A percentile compares a stretch with the other conserved stretches of the same genome.
These are phyloP conservation scores for Nycticorax nycticorax DNA, from an alignment of 2,113 vertebrate genomes.

Conservation along the genomic window DNA sequence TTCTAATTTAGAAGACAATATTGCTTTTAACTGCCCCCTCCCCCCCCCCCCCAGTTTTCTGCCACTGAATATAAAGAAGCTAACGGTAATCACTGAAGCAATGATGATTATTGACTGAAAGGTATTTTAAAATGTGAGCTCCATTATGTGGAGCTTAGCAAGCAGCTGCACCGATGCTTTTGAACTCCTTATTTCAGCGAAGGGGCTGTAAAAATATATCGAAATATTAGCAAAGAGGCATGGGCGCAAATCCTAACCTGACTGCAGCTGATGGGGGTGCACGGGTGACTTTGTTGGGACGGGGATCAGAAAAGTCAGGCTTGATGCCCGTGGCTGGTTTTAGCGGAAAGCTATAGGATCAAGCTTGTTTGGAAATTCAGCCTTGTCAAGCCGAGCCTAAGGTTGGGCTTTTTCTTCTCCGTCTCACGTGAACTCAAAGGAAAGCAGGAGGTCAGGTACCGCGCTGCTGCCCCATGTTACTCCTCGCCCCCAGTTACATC, in stretches of 20 bases:
- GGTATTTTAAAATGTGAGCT: constrained; percentile 62
- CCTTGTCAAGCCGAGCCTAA: background rate
- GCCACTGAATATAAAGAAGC: constrained; percentile 50
- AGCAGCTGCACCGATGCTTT: constrained; percentile 3
- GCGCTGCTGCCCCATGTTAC: fast-evolving
- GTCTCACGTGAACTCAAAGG: background rate
- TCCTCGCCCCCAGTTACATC: background rate
- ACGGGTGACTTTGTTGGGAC: fast-evolving
- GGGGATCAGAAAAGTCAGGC: fast-evolving
- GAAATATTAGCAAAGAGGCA: background rate
- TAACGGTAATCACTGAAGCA: constrained; percentile 57
- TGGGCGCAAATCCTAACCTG: background rate
- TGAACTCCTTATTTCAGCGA: background rate
- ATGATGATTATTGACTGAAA: constrained; percentile 66
- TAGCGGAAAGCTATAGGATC: background rate
- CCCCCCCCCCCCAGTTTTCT: background rate
- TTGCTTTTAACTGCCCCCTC: background rate
- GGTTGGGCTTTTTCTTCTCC: background rate
- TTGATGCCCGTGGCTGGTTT: background rate
- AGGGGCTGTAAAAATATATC: background rate
- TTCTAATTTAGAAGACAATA: background rate
- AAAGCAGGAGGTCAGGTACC: background rate
- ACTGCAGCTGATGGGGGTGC: background rate
- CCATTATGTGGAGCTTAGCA: constrained; percentile 24
- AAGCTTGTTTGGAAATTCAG: background rate